Base-by-base conservation (phyloP, 2,797 vertebrate species). In the Cirrhinus molitorella region DNA sequence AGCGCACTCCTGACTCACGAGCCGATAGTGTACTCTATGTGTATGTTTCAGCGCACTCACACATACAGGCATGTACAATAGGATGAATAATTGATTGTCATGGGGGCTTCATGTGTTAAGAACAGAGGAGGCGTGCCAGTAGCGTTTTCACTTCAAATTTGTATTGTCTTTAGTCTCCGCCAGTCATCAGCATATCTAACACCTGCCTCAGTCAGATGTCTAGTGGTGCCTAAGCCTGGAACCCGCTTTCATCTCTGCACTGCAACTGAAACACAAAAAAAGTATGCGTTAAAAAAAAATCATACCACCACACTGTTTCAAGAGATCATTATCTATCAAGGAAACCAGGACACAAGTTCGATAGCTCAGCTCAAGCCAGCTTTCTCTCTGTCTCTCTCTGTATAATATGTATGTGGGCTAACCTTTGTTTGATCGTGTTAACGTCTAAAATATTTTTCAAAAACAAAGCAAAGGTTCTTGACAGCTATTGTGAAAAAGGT, bases 61-160 rank as follows among this genome's bases (percentile, higher is more conserved):
- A 92, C 91, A 89, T 92, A 90, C 91, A 93, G 90, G 91, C 94
- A 95, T 94, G 93, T 95, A 97, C 95, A 97, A 96, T 94, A 92
- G 93, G 90, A 97, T 99, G 93, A 98, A 98, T 98, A 97, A 98
- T 98, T 97, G 93, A 98, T 93, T 85, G 89, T 91, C 90, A 92
- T 91, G 94, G 94, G 87, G 96, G 96, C 94, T 95, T 96, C 94
- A 91, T 93, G 94, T 92, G 95, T 95, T 94, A 95, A 94, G 90
- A 95, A 95, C 90, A 93, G 94, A 94, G 93, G 91, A 93, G 94
- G 96, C 90, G 95, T 94, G 96, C 96, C 96, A 96, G 92, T 94
- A 95, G 96, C 93, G 93, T 97, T 97, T 98, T 99, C 97, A 99
- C 96, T 98, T 98, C 95, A 96, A 96, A 98, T 98, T 98, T 99